Conservation (phyloP, 2,113 vertebrate genomes). For the Pyrgilauda ruficollis region DNA sequence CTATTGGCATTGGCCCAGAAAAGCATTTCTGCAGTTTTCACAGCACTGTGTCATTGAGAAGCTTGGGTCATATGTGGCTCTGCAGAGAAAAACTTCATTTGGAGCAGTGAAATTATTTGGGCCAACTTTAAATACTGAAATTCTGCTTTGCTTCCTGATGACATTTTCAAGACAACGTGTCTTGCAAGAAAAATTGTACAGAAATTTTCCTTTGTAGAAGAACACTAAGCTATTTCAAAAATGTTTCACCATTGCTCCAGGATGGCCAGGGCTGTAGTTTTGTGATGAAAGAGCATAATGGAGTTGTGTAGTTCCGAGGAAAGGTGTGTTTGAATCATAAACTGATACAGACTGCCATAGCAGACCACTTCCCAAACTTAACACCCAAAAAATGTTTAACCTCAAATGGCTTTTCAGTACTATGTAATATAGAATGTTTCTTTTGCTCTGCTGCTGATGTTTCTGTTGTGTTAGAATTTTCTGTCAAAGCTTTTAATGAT, state of each 20-base stretch:
- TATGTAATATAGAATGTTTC: not conserved
- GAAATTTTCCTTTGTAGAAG: not conserved
- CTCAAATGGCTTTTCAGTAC: not conserved
- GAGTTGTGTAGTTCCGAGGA: not conserved
- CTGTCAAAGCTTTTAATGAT: not conserved
- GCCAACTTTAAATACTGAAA: not conserved
- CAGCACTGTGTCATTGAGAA: not conserved
- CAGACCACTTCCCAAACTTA: not conserved
- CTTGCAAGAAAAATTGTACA: not conserved
- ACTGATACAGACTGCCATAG: not conserved
- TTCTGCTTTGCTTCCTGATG: not conserved
- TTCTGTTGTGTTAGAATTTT: not conserved
- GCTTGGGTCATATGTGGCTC: not conserved
- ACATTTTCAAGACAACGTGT: not conserved
- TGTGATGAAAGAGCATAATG: fast-evolving
- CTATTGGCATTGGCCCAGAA: not conserved
- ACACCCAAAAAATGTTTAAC: not conserved
- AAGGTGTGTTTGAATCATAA: not conserved
- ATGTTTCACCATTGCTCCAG: not conserved
- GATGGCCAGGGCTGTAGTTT: not conserved
- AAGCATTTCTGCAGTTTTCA: not conserved
- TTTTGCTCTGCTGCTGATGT: not conserved
- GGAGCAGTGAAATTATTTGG: not conserved
- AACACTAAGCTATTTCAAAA: not conserved
- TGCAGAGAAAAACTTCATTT: not conserved